Evolutionary conservation across 2,888 invertebrate genomes (phyloP).

Genomic region (Epinotia ramella): DNA sequence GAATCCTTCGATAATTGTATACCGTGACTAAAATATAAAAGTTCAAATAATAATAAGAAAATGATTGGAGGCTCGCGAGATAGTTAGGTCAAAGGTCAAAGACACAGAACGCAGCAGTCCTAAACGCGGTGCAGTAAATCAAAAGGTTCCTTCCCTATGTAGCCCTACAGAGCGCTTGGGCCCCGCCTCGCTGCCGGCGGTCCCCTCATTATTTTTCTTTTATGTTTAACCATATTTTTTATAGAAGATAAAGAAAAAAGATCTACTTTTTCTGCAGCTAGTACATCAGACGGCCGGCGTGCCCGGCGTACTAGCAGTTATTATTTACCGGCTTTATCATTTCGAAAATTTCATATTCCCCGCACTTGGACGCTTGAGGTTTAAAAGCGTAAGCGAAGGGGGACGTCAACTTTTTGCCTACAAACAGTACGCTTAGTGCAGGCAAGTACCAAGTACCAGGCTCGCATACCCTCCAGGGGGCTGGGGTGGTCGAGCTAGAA

Average conservation of each 20-base stretch:
- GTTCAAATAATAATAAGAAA: too few relatives aligned
- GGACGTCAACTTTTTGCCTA: slow-evolving; percentile 77
- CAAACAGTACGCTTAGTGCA: slow-evolving; percentile 75
- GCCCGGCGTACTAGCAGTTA: slow-evolving; percentile 82
- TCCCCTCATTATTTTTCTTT: background rate
- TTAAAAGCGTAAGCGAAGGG: slow-evolving; percentile 80
- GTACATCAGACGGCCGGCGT: slow-evolving; percentile 70
- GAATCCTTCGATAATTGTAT: background rate
- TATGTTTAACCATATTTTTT: too few relatives aligned
- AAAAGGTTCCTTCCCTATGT: background rate
- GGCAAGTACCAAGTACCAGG: slow-evolving; percentile 50
- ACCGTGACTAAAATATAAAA: background rate
- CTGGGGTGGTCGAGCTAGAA: slow-evolving; percentile 73
- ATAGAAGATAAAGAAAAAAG: too few relatives aligned
- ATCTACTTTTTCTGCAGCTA: slow-evolving; percentile 51
- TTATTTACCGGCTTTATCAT: slow-evolving; percentile 86
- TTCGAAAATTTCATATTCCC: slow-evolving; percentile 86
- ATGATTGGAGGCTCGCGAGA: too few relatives aligned
- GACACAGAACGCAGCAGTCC: background rate
- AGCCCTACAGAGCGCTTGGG: background rate
- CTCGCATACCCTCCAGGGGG: slow-evolving; percentile 70
- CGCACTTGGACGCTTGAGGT: slow-evolving; percentile 85
- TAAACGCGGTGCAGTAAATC: background rate
- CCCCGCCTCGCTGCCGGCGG: background rate
- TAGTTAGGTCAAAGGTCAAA: too few relatives aligned